Percentiles rank a stretch among this genome's conserved stretches.
These are phyloP conservation scores for Xestobium rufovillosum DNA, from an alignment of 2,888 invertebrate species.

Conservation along the genomic window DNA sequence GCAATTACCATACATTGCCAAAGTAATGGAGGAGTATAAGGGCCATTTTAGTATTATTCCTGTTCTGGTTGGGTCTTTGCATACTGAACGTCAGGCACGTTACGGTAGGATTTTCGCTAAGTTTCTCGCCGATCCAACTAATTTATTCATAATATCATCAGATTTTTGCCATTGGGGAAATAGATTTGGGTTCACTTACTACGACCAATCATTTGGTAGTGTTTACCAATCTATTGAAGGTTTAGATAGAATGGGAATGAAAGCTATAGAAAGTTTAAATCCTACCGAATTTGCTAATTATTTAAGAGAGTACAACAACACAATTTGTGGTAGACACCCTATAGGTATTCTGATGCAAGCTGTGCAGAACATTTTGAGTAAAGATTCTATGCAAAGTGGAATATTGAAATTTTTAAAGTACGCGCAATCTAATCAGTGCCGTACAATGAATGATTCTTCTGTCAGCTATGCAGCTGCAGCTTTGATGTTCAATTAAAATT, in stretches of 20 bases:
- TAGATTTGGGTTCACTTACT: constrained; percentile 81
- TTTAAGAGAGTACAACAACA: constrained; percentile 90
- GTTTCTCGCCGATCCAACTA: constrained; percentile 89
- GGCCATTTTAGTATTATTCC: constrained; percentile 92
- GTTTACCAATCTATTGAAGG: constrained; percentile 92
- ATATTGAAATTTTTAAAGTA: constrained; percentile 90
- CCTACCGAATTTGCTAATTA: constrained; percentile 87
- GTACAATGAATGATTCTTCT: constrained; percentile 83
- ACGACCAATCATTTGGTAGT: constrained; percentile 70
- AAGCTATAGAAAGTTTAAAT: constrained; percentile 86
- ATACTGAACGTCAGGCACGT: constrained; percentile 78
- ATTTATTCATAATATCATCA: constrained; percentile 92
- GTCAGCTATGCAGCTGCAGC: constrained; percentile 97
- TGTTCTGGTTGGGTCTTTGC: constrained; percentile 89
- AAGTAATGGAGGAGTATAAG: constrained; percentile 95
- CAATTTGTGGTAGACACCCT: constrained; percentile 99
- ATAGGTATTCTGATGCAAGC: constrained; percentile 93
- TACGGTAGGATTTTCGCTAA: constrained; percentile 86
- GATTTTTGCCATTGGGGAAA: constrained; percentile 99
- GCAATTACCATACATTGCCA: constrained; percentile 98
- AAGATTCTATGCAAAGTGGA: constrained; percentile 48
- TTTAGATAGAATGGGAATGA: constrained; percentile 96
- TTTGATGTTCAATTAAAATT: constrained; percentile 76
- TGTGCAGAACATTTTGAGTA: constrained; percentile 55
- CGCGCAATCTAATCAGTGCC: constrained; percentile 93